Evolutionary conservation across 2,113 vertebrate species (phyloP), one percentile per base, ranked within the genome.

Genomic region (Oenanthe melanoleuca): DNA sequence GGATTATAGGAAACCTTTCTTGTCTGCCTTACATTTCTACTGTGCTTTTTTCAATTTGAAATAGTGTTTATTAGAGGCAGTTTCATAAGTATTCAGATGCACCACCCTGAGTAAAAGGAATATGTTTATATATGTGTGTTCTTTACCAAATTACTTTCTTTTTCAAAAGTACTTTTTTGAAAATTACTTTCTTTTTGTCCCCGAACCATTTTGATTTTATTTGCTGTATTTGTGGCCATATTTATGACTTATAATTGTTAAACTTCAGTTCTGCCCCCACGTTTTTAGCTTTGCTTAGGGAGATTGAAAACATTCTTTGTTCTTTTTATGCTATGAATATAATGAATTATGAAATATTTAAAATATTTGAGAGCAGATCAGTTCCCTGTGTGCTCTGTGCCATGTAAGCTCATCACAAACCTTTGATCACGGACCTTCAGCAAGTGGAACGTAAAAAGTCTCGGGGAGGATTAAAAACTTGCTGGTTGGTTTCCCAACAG

Each of bases 261-360:
- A 72, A 80, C n/a, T 80, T 87, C 50, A n/a, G 25, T 64, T 84
- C 72, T 64, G 37, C 22, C 14, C 14, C 45, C 42, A 64, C 0
- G 0, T 42, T 85, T 86, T 70, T 88, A 49, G 37, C 57, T 86
- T 44, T 50, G 1, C 50, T 91, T 87, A 34, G 15, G 78, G 63
- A 60, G 78, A 60, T 4, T 52, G 52, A 89, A 74, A 64, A 74
- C 65, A 11, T 81, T 59, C 25, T 83, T 91, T 80, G 37, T 69
- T 56, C 25, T 69, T 86, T 34, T 40, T 72, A 37, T 53, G 34
- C 50, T 37, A 24, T 69, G 23, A 90, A 72, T 93, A 45, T 52
- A 89, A 60, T 47, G 25, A 66, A 66, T 79, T 50, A 55, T 69
- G 21, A 92, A 96, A 77, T 83, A 88, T 50, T 92, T 49, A 72